Conservation (phyloP, 2,113 vertebrate species). For the Eidolon helvum region DNA sequence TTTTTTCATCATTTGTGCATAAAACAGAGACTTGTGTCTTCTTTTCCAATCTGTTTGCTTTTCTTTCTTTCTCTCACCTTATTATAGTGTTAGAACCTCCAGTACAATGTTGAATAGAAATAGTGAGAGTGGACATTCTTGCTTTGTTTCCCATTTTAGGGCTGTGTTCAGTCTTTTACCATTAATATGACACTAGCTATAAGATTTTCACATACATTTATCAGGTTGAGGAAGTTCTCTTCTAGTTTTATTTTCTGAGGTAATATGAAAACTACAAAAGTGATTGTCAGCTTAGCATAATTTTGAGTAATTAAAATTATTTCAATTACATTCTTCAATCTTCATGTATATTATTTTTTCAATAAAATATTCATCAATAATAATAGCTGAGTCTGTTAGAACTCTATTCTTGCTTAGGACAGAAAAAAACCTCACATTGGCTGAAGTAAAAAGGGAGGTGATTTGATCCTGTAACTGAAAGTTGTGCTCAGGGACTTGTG, state of each 20-base stretch:
- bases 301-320: constrained; percentile 46
- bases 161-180: background rate
- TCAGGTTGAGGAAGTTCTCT: background rate
- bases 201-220: background rate
- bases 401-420: background rate
- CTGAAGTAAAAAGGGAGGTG: background rate
- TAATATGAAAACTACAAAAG: constrained; percentile 3
- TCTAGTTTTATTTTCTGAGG: background rate
- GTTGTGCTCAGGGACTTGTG: too few species aligned
- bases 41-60: background rate
- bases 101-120: background rate
- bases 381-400: background rate
- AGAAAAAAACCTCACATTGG: background rate
- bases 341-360: background rate
- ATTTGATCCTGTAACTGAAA: background rate
- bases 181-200: background rate
- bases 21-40: background rate
- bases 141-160: background rate
- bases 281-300: background rate
- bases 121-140: background rate
- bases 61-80: constrained; percentile 24
- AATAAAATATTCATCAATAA: background rate
- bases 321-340: background rate
- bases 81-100: background rate
- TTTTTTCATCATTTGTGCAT: background rate